Conservation (phyloP, 2,113 vertebrate species). For the Sinocyclocheilus grahami region DNA sequence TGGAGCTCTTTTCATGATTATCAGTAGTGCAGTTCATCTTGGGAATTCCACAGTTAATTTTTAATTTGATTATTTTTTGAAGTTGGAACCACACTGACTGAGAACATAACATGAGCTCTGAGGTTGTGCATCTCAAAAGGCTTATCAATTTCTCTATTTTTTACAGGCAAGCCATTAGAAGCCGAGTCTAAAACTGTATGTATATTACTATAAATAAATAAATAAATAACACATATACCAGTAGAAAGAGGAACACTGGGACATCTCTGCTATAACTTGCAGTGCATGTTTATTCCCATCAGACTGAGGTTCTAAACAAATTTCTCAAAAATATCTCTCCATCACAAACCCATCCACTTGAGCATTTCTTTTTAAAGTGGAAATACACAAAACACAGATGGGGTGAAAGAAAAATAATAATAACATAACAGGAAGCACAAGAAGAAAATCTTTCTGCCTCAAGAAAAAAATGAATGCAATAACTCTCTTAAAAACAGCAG, state of each 20-base stretch:
- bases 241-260: background rate
- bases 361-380: constrained; percentile 26
- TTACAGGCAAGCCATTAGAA: background rate
- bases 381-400: constrained; percentile 14
- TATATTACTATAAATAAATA: constrained; percentile 14
- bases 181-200: background rate
- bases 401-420: background rate
- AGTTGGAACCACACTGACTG: background rate
- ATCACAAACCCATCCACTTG: constrained; percentile 6
- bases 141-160: background rate
- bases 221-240: background rate
- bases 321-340: constrained; percentile 26
- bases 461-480: constrained; percentile 12
- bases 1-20: background rate
- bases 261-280: background rate
- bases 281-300: constrained; percentile 4
- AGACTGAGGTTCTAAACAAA: background rate
- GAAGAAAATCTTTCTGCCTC: background rate
- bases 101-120: background rate
- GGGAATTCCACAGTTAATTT: background rate
- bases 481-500: background rate
- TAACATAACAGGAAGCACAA: background rate
- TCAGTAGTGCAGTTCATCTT: background rate
- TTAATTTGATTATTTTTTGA: background rate
- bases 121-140: background rate